phyloP scores from a whole-genome alignment of 2,888 invertebrate genomes.

The Polydrusus pterygomalis region DNA sequence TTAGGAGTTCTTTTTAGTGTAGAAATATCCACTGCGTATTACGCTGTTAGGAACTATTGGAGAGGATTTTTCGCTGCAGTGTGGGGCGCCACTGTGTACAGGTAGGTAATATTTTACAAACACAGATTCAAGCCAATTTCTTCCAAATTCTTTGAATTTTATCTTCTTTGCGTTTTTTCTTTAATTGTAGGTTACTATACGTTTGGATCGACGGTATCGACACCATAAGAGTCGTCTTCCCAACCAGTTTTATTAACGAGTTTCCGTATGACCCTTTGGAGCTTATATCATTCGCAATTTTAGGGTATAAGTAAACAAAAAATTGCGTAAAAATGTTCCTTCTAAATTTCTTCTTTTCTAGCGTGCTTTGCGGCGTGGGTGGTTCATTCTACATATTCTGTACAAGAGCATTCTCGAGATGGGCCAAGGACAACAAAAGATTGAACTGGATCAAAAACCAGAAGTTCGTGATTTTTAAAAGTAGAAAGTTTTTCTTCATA shows the following conservation, averaged over 20 bases:
- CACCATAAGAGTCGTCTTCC: conserved; percentile 94
- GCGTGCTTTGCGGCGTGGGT: conserved; percentile 87
- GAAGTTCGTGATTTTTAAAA: conserved; percentile 80
- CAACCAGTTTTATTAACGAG: conserved; percentile 91
- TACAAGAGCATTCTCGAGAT: conserved; percentile 77
- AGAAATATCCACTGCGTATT: conserved; percentile 98
- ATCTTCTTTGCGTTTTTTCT: too few species aligned
- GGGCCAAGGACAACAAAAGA: conserved; percentile 65
- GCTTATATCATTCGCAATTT: conserved; percentile 91
- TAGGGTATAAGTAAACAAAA: conserved; percentile 90
- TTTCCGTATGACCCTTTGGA: conserved; percentile 98
- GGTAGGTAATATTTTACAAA: conserved; percentile 75
- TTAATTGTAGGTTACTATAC: conserved; percentile 78
- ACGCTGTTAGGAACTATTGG: conserved; percentile 98
- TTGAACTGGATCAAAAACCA: conserved; percentile 86
- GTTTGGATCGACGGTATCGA: conserved; percentile 95
- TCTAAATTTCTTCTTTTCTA: conserved; percentile 67
- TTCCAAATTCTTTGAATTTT: too few species aligned
- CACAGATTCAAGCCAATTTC: too few species aligned
- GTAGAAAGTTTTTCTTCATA: not conserved
- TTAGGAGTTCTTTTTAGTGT: conserved; percentile 97
- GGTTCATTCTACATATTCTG: conserved; percentile 93
- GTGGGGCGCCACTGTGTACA: conserved; percentile 95
- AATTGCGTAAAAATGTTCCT: too few species aligned
- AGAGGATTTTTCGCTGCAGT: conserved; percentile 98